Conservation (phyloP, 1,140 invertebrate genomes). For the Macrosteles quadrilineatus region DNA sequence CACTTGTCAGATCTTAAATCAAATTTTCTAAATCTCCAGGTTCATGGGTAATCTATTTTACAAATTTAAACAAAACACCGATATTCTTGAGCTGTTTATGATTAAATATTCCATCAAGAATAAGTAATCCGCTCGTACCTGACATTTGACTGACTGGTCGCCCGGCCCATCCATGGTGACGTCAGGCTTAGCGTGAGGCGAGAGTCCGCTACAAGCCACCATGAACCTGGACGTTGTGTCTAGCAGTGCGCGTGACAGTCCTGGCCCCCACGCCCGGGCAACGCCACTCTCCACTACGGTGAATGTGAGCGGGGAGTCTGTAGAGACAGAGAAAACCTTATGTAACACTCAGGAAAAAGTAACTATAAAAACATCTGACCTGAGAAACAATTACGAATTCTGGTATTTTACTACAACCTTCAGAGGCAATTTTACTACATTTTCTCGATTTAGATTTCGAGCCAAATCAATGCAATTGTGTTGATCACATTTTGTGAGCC, state of each 20-base stretch:
- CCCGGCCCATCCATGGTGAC: slow-evolving; percentile 65
- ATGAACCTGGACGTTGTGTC: slow-evolving; percentile 45
- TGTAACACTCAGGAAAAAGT: too few relatives aligned
- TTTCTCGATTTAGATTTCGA: too few relatives aligned
- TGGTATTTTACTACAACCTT: not conserved
- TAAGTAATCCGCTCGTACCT: slow-evolving; percentile 44
- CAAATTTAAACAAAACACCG: too few relatives aligned
- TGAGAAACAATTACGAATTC: not conserved
- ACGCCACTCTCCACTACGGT: slow-evolving; percentile 63
- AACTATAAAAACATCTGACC: too few relatives aligned
- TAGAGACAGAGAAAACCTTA: too few relatives aligned
- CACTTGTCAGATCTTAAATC: too few relatives aligned
- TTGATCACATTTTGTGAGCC: too few relatives aligned
- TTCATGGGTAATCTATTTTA: too few relatives aligned
- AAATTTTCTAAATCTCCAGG: too few relatives aligned
- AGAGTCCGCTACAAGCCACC: slow-evolving; percentile 35
- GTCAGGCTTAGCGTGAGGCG: slow-evolving; percentile 33
- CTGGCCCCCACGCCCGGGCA: slow-evolving; percentile 63
- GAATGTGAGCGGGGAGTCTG: slow-evolving; percentile 60
- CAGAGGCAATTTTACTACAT: not conserved
- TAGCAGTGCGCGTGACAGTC: slow-evolving; percentile 59
- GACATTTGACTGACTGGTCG: slow-evolving; percentile 59
- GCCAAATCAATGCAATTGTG: too few relatives aligned
- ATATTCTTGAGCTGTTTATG: too few relatives aligned
- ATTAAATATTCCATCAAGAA: too few relatives aligned